Evolutionary conservation across 2,797 vertebrate species (phyloP), one percentile per base, ranked within the genome.

Genomic region (Meda fulgida): DNA sequence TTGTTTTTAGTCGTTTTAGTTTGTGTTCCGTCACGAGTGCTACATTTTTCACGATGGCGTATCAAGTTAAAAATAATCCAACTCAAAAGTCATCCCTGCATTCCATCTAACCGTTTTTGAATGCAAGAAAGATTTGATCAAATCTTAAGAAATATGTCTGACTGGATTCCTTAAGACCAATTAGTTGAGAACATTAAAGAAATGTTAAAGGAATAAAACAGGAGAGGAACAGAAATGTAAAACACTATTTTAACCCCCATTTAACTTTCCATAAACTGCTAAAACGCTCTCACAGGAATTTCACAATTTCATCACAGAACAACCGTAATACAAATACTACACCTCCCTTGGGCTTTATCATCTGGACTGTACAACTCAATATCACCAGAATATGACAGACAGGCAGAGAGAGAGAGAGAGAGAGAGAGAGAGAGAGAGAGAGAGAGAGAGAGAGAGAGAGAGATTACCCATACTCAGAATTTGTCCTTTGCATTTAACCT

Each of bases 341-440:
- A 69, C 16, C 26, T 89, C 88, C 76, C 13, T 46, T 46, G 43
- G 43, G 83, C 85, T 84, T 75, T 85, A 85, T 88, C 40, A 70
- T 87, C 86, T 90, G 84, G 51, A 81, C 69, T 53, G 36, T 51
- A 65, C 58, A 78, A 66, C 71, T 53, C 60, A 38, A 43, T 63
- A 80, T 78, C 67, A 81, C 66, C 66, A 65, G 7, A 51, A 73
- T 63, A 16, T n/a, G 43, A 38, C 67, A 60, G 1, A n/a, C n/a
- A n/a, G n/a, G n/a, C n/a, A n/a, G n/a, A n/a, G n/a, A n/a, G n/a
- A n/a, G n/a, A n/a, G n/a, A n/a, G n/a, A n/a, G n/a, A n/a, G n/a
- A n/a, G n/a, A n/a, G n/a, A n/a, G n/a, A n/a, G n/a, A n/a, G n/a
- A n/a, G n/a, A n/a, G n/a, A n/a, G n/a, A n/a, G n/a, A n/a, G n/a